Percentiles rank a stretch among this genome's conserved stretches.
Evolutionary conservation across 1,140 invertebrate species (phyloP).

Genomic region (Acromyrmex charruanus): DNA sequence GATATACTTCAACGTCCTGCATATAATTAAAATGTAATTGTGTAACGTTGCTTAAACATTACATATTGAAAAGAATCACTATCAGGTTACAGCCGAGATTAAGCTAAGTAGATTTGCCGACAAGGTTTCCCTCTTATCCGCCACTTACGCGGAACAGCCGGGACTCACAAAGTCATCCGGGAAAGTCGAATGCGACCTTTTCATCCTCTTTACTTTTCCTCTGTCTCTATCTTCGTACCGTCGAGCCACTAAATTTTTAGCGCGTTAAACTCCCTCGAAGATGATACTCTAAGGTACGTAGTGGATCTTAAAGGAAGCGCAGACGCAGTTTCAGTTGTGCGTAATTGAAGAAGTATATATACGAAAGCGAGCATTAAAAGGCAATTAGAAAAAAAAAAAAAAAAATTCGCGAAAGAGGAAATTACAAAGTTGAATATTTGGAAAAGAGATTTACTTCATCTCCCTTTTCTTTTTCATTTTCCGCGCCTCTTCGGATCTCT

Average conservation of each 20-base stretch:
- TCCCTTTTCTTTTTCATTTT: not conserved
- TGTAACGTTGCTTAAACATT: constrained; percentile 27
- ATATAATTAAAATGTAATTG: not conserved
- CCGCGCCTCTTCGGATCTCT: not conserved
- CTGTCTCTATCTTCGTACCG: not conserved
- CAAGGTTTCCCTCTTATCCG: constrained; percentile 58
- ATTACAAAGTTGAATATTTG: not conserved
- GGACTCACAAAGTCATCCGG: constrained; percentile 43
- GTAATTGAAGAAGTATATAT: constrained; percentile 13
- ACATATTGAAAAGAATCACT: constrained; percentile 51
- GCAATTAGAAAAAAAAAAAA: constrained; percentile 14
- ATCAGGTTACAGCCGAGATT: constrained; percentile 46
- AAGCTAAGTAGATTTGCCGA: constrained; percentile 58
- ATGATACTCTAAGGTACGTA: not conserved
- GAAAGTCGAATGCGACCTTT: constrained; percentile 60
- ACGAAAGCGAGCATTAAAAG: not conserved
- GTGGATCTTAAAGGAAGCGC: not conserved
- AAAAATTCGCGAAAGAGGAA: not conserved
- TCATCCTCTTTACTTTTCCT: constrained; percentile 54
- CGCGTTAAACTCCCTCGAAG: constrained; percentile 20
- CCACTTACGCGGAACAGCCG: constrained; percentile 56
- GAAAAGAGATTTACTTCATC: not conserved
- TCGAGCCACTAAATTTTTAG: constrained; percentile 51
- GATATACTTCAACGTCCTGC: not conserved
- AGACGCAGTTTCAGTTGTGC: not conserved